phyloP scores from a whole-genome alignment of 2,888 invertebrate species.

The Exephanes ischioxanthus region DNA sequence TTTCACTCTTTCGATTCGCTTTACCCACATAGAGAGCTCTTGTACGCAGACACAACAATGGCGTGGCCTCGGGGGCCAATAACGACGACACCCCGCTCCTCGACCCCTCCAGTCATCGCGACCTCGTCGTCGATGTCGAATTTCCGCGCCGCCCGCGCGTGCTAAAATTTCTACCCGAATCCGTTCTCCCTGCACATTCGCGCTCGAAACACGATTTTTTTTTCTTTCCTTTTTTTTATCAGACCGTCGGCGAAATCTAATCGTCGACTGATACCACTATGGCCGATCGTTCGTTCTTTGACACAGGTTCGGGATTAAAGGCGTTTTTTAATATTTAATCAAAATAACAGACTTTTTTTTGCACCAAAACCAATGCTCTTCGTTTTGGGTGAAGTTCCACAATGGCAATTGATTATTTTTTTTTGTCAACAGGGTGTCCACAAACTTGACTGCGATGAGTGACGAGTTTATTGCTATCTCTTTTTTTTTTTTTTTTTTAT shows the following conservation, averaged over 20 bases:
- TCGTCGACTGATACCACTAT: conserved; percentile 15
- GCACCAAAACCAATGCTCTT: background rate
- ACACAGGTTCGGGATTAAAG: background rate
- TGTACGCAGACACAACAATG: conserved; percentile 81
- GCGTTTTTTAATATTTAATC: background rate
- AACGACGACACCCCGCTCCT: conserved; percentile 76
- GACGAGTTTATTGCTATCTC: conserved; percentile 13
- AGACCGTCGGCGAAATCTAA: background rate
- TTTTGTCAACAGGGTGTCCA: background rate
- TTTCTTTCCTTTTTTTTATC: background rate
- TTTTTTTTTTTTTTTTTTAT: no score
- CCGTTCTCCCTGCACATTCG: conserved; percentile 28
- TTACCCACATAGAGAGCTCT: conserved; percentile 81
- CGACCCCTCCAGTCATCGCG: conserved; percentile 71
- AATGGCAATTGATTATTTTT: background rate
- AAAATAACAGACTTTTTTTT: background rate
- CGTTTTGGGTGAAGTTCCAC: background rate
- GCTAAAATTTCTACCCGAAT: conserved; percentile 54
- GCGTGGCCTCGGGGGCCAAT: conserved; percentile 83
- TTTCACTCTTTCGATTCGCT: conserved; percentile 63
- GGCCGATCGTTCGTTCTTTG: conserved; percentile 4
- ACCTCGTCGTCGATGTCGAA: conserved; percentile 60
- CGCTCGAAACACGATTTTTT: conserved; percentile 6
- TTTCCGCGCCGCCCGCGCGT: conserved; percentile 38
- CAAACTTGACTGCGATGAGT: background rate